Conservation (phyloP, 2,113 vertebrate species). For the Mustelus asterias region DNA sequence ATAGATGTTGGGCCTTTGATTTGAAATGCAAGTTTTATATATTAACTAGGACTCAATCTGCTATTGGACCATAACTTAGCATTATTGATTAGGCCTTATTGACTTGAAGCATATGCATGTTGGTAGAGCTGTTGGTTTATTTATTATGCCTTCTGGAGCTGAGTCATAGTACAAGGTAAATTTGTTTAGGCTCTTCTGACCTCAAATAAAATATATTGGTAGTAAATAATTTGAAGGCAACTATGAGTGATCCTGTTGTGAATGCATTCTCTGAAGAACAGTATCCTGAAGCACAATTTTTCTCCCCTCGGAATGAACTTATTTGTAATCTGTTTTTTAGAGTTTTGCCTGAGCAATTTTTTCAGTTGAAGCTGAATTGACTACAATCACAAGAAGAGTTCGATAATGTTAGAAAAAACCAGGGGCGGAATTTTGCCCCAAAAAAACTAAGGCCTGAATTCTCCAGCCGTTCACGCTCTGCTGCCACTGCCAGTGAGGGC, state of each 20-base stretch:
- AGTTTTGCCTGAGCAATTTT: not conserved
- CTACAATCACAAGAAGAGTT: not conserved
- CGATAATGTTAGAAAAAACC: not conserved
- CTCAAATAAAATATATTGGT: not conserved
- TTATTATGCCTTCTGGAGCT: not conserved
- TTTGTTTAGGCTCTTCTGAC: not conserved
- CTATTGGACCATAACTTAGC: not conserved
- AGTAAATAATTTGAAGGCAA: not conserved
- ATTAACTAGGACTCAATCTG: not conserved
- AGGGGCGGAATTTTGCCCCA: too few relatives aligned
- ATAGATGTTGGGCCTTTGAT: not conserved
- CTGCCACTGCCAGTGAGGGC: too few relatives aligned
- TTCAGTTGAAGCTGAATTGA: not conserved
- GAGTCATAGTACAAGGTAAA: not conserved
- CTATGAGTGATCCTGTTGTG: not conserved
- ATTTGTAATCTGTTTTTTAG: not conserved
- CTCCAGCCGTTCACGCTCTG: too few relatives aligned
- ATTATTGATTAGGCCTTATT: not conserved
- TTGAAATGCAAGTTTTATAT: not conserved
- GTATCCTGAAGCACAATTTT: not conserved
- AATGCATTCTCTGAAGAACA: not conserved
- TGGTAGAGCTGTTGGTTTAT: not conserved
- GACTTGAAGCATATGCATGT: not conserved
- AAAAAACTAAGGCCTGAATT: too few relatives aligned
- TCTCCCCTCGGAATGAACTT: not conserved